Evolutionary conservation across 2,797 vertebrate genomes (phyloP), one percentile per base, ranked within the genome.

Genomic region (Echeneis naucrates): DNA sequence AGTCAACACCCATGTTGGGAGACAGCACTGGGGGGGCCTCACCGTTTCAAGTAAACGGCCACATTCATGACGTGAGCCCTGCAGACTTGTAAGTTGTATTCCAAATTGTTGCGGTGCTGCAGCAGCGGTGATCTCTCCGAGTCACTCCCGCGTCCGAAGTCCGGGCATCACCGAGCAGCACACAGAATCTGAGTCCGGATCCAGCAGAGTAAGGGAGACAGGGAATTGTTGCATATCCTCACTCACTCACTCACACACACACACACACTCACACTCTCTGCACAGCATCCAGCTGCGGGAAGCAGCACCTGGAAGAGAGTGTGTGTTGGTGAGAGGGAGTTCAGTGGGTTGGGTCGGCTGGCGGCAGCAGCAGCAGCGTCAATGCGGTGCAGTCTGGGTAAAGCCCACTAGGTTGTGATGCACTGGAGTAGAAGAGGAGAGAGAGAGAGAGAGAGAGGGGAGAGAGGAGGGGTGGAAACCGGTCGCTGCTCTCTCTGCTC

Each of bases 1-100:
- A 91, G 84, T 90, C 89, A 69, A 92, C 88, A 91, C 81, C 90
- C 90, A 92, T 92, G 78, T 40, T 85, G 75, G n/a, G 50, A 62
- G 24, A 27, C 54, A 33, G 71, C 48, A 4, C 53, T 8, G n/a
- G 3, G 55, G 19, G 42, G 21, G 42, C 52, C 50, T 68, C 60
- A 37, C 47, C 60, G 51, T 8, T 55, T 5, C 62, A 57, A 70
- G 50, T 44, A 58, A 17, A 47, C 13, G 19, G 68, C 78, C 52
- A n/a, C 78, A 72, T 68, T 48, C 58, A 71, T 26, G 47, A 38
- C 38, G 51, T 3, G 47, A 71, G 63, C 73, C 45, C 52, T 32
- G 76, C 73, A 83, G 85, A 91, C 88, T 91, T 89, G 59, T 3
- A 38, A 76, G 48, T 79, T 63, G 17, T 14, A 57, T 66, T 79